A percentile compares a stretch with the other conserved stretches of the same genome.
phyloP scores from a whole-genome alignment of 1,140 invertebrate genomes.

The Lasaia peninsularis region DNA sequence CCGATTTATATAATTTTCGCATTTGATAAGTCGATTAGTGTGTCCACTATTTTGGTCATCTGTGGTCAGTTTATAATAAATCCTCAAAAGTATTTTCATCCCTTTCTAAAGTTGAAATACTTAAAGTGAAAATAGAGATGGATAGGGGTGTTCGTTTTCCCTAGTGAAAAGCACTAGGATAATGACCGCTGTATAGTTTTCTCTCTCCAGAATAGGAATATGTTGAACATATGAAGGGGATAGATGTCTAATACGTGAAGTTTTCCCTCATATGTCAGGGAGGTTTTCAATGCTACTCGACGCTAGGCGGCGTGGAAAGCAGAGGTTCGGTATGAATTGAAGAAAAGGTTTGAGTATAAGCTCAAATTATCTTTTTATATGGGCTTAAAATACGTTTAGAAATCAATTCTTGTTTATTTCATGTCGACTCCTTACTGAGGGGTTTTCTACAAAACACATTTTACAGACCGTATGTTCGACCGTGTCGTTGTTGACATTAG shows the following conservation, averaged over 20 bases:
- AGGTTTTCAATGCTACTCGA: constrained; percentile 57
- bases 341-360: constrained; percentile 29
- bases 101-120: constrained; percentile 45
- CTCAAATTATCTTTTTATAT: not conserved
- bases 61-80: constrained; percentile 49
- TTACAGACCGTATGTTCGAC: no score
- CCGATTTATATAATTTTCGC: not conserved
- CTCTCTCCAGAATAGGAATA: constrained; percentile 64
- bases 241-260: constrained; percentile 39
- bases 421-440: no score
- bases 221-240: constrained; percentile 62
- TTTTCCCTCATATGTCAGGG: constrained; percentile 29
- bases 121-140: constrained; percentile 59
- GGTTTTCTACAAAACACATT: no score
- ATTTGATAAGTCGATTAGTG: not conserved
- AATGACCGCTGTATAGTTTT: constrained; percentile 59
- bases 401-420: no score
- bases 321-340: constrained; percentile 25
- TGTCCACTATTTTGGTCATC: constrained; percentile 24
- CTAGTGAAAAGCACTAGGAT: constrained; percentile 47
- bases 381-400: not conserved
- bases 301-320: constrained; percentile 63
- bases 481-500: no score
- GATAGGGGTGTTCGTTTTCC: constrained; percentile 62
- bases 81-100: constrained; percentile 28